phyloP scores from a whole-genome alignment of 2,113 vertebrate genomes.

The Cyphomyrus discorhynchus region DNA sequence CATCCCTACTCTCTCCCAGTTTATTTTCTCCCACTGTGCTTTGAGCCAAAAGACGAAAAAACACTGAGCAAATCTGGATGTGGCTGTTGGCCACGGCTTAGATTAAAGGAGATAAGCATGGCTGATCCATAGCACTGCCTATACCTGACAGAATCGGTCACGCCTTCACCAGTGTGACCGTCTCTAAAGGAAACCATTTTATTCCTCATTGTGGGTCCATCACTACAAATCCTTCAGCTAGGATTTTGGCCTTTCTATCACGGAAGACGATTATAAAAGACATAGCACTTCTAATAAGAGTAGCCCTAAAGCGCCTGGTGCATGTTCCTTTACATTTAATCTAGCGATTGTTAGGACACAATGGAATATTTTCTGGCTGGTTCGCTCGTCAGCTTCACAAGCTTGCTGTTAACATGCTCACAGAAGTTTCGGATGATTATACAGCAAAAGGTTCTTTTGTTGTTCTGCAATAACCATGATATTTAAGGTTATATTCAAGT shows the following conservation, averaged over 20 bases:
- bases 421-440: background rate
- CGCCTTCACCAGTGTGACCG: constrained; percentile 29
- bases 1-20: background rate
- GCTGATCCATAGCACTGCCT: constrained; percentile 24
- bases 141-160: constrained; percentile 41
- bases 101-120: constrained; percentile 7
- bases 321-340: constrained; percentile 5
- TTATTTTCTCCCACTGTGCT: background rate
- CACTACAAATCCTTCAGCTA: constrained; percentile 18
- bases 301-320: background rate
- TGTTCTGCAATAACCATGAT: background rate
- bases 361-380: constrained; percentile 11
- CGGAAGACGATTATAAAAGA: constrained; percentile 21
- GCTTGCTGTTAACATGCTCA: constrained; percentile 19
- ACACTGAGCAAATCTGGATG: constrained; percentile 13
- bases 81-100: background rate
- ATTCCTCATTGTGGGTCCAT: constrained; percentile 29
- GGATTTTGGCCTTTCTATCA: constrained; percentile 14
- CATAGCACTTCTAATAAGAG: background rate
- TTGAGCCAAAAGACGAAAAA: background rate
- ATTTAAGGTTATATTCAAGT: background rate
- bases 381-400: background rate
- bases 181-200: constrained; percentile 12
- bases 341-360: constrained; percentile 25
- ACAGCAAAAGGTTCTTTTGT: constrained; percentile 2